Base-by-base conservation (phyloP, 2,797 vertebrate species). In the Octomys mimax region DNA sequence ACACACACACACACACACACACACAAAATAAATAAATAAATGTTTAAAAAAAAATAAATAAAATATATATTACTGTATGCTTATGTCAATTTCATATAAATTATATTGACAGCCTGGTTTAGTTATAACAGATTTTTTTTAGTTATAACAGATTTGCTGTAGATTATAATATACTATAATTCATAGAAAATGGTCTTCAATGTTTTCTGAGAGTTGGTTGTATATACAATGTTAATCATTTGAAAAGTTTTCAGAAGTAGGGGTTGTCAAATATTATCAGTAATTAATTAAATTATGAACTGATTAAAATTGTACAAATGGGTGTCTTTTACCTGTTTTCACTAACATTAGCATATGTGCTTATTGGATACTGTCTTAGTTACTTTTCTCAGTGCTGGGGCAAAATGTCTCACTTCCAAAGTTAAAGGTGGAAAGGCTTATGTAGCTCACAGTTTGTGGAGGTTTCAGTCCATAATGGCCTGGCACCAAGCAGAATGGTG, bases 81-180 rank as follows among this genome's bases (percentile, higher is more conserved):
- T 89, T 96, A 71, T 92, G 31, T 42, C 66, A 95, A 86, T 92
- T 92, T 88, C 1, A 82, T 33, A 70, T 1, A 95, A 95, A 85
- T 92, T 80, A 75, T 92, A 95, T 79, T 66, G 84, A 89, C 16
- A 78, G 1, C 24, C 4, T 94, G 21, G 2, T 52, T n/a, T 77
- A 82, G 2, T 86, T 86, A 87, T 33, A 75, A 87, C 2, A 93
- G 92, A 71, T 71, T 6, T 86, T 39, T 39, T 52, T n/a, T 77
- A 82, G 2, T 86, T 86, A 87, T 33, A 75, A 87, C 2, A 93
- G 92, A 71, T 71, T 6, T 86, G 8, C 21, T 64, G 46, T 64
- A 85, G 19, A 82, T 85, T 4, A 68, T 90, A 97, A 83, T 89
- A 88, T 52, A 33, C 14, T 93, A 75, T 79, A 92, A 92, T 75